These are phyloP conservation scores for Trichomycterus rosablanca DNA, from an alignment of 2,113 vertebrate species.

Conservation along the genomic window DNA sequence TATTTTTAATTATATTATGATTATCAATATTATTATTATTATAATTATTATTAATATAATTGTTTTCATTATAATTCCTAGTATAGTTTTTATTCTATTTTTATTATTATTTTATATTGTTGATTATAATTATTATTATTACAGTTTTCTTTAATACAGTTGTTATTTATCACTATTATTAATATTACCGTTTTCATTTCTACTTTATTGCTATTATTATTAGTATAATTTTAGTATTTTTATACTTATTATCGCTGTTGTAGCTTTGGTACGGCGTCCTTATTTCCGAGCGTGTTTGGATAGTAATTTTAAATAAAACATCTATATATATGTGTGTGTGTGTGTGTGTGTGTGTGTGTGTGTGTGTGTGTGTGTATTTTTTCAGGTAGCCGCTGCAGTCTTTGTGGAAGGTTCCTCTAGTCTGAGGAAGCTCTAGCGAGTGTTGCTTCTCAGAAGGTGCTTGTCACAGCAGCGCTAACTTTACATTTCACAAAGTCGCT, in stretches of 20 bases:
- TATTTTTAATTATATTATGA: too few relatives aligned
- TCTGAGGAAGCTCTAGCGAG: slow-evolving; percentile 72
- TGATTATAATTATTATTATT: too few relatives aligned
- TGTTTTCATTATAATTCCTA: too few relatives aligned
- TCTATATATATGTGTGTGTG: slow-evolving; percentile 46
- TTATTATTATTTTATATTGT: too few relatives aligned
- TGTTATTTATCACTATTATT: too few relatives aligned
- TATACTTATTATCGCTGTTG: too few relatives aligned
- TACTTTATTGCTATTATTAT: slow-evolving; percentile 33
- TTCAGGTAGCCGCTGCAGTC: slow-evolving; percentile 54
- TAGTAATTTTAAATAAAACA: slow-evolving; percentile 56
- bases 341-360: too few relatives aligned
- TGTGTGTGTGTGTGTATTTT: slow-evolving; percentile 58
- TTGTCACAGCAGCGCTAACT: slow-evolving; percentile 74
- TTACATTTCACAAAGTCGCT: slow-evolving; percentile 75
- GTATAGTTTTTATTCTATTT: too few relatives aligned
- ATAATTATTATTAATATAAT: too few relatives aligned
- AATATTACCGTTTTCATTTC: too few relatives aligned
- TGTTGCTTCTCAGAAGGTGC: slow-evolving; percentile 73
- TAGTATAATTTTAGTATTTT: slow-evolving; percentile 39
- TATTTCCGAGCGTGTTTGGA: slow-evolving; percentile 44
- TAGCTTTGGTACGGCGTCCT: slow-evolving; percentile 29
- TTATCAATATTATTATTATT: too few relatives aligned
- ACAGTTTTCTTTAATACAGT: too few relatives aligned
- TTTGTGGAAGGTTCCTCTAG: slow-evolving; percentile 54